Conservation (phyloP, 1,140 invertebrate genomes). For the Brachionus manjavacas region DNA sequence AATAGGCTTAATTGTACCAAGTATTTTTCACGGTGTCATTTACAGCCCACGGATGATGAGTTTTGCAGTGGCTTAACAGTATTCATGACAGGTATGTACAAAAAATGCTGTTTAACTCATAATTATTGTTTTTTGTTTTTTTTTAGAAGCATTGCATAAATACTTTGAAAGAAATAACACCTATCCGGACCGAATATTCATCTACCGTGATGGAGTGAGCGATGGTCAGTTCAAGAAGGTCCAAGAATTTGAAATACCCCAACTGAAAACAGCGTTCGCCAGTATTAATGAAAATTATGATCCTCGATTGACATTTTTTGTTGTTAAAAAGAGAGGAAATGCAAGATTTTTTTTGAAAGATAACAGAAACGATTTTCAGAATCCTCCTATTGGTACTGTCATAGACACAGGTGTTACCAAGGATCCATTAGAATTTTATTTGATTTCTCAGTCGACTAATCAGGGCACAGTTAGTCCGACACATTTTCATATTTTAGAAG, state of each 20-base stretch:
- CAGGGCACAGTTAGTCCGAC: slow-evolving; percentile 78
- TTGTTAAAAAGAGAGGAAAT: slow-evolving; percentile 58
- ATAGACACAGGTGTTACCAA: slow-evolving; percentile 75
- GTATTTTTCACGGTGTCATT: slow-evolving; percentile 37
- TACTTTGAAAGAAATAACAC: slow-evolving; percentile 15
- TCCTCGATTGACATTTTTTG: slow-evolving; percentile 32
- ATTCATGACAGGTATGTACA: background rate
- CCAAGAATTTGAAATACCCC: slow-evolving; percentile 3
- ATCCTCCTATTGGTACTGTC: slow-evolving; percentile 77
- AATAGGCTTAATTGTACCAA: slow-evolving; percentile 63
- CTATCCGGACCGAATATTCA: slow-evolving; percentile 61
- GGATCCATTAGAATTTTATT: slow-evolving; percentile 72
- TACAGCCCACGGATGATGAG: slow-evolving; percentile 9
- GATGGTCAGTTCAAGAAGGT: slow-evolving; percentile 72
- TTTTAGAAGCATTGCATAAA: slow-evolving; percentile 13
- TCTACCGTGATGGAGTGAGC: slow-evolving; percentile 87
- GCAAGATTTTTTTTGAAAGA: slow-evolving; percentile 36
- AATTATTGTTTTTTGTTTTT: background rate
- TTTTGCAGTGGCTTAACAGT: background rate
- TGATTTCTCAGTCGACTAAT: slow-evolving; percentile 70
- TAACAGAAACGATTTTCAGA: slow-evolving; percentile 59
- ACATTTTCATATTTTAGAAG: slow-evolving; percentile 71
- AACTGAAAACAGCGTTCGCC: background rate
- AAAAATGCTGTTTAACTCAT: background rate
- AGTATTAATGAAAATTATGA: slow-evolving; percentile 2